phyloP scores from a whole-genome alignment of 2,113 vertebrate species.

The Anguilla rostrata region DNA sequence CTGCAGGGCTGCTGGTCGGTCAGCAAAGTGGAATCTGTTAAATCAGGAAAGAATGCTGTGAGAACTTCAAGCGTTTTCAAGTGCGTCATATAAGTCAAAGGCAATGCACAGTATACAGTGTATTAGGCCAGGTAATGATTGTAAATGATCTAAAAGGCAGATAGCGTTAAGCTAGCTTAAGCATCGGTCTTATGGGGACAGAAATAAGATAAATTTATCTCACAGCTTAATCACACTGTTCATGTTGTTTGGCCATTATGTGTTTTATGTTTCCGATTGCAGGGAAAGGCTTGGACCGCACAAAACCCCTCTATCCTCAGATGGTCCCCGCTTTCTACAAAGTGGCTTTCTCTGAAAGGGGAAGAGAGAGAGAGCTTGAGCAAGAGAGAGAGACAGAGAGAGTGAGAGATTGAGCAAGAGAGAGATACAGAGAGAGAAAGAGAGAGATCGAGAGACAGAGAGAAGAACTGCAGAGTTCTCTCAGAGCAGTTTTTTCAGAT shows the following conservation, averaged over 20 bases:
- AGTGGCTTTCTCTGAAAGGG: neutral
- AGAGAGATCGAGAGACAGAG: too few relatives aligned
- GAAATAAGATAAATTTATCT: neutral
- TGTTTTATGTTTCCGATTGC: neutral
- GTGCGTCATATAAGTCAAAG: neutral
- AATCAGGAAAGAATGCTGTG: neutral
- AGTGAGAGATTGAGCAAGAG: too few relatives aligned
- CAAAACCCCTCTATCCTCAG: neutral
- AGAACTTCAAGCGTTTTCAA: neutral
- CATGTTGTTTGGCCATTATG: neutral
- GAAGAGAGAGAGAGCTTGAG: too few relatives aligned
- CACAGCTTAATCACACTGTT: neutral
- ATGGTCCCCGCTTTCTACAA: neutral
- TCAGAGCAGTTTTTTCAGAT: neutral
- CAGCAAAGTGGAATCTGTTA: too few relatives aligned
- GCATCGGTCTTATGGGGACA: neutral
- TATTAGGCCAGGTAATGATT: neutral
- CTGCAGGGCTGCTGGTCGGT: too few relatives aligned
- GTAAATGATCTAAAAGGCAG: neutral
- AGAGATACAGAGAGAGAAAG: too few relatives aligned
- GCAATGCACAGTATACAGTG: neutral
- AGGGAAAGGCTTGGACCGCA: neutral
- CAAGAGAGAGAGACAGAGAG: too few relatives aligned
- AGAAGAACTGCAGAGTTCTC: too few relatives aligned
- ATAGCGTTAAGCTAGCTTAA: neutral